Evolutionary conservation across 2,113 vertebrate genomes (phyloP).

Genomic region (Larimichthys crocea): DNA sequence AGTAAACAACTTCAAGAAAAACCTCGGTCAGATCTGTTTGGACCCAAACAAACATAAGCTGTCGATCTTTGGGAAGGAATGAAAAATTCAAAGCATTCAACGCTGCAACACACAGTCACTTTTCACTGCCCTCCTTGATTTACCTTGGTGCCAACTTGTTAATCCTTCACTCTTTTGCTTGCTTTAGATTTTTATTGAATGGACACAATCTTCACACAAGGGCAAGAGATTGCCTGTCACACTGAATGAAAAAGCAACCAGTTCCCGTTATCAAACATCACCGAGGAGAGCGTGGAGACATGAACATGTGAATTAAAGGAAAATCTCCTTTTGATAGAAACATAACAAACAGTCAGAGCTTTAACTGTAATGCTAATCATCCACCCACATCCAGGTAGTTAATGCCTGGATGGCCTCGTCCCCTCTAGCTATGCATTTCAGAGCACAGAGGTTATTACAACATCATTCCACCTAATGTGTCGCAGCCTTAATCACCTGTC

Average conservation of each 20-base stretch:
- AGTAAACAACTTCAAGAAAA: slow-evolving; percentile 7
- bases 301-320: slow-evolving; percentile 31
- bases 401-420: slow-evolving; percentile 33
- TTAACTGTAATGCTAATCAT: slow-evolving; percentile 45
- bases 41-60: not conserved
- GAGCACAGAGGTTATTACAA: slow-evolving; percentile 41
- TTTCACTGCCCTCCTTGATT: slow-evolving; percentile 12
- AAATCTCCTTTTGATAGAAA: slow-evolving; percentile 62
- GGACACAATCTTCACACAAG: slow-evolving; percentile 30
- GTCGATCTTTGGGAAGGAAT: not conserved
- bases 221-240: slow-evolving; percentile 57
- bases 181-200: slow-evolving; percentile 32
- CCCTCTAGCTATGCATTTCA: not conserved
- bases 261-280: slow-evolving; percentile 42
- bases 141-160: slow-evolving; percentile 24
- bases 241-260: slow-evolving; percentile 42
- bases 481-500: slow-evolving; percentile 30
- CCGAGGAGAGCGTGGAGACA: slow-evolving; percentile 34
- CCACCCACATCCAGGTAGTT: slow-evolving; percentile 35
- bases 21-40: not conserved
- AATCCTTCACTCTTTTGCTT: slow-evolving; percentile 30
- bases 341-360: slow-evolving; percentile 38
- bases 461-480: slow-evolving; percentile 28
- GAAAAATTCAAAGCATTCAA: not conserved
- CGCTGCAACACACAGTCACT: not conserved